Evolutionary conservation across 2,888 invertebrate species (phyloP).

Genomic region (Argyresthia goedartella): DNA sequence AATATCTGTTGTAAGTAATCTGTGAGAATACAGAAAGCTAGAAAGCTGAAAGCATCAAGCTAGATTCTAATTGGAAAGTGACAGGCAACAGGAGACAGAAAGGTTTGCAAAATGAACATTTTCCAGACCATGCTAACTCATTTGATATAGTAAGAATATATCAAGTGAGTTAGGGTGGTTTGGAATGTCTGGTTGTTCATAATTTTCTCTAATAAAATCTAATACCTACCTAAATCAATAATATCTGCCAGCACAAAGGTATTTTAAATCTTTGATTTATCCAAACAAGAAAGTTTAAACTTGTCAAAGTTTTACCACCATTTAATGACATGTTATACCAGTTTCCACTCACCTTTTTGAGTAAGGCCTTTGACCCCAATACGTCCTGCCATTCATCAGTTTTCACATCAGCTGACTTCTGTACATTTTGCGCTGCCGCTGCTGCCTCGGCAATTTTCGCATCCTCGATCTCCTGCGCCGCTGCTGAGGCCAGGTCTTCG

Average conservation of each 20-base stretch:
- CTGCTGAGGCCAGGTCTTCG: constrained; percentile 72
- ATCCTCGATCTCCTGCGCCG: constrained; percentile 68
- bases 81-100: neutral
- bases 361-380: constrained; percentile 81
- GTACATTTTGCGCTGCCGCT: constrained; percentile 17
- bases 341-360: constrained; percentile 56
- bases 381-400: constrained; percentile 79
- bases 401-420: constrained; percentile 33
- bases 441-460: constrained; percentile 54
- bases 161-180: no score
- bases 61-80: neutral
- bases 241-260: no score
- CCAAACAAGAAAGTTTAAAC: neutral
- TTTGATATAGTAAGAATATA: no score
- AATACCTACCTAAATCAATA: no score
- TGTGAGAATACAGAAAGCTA: no score
- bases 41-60: no score
- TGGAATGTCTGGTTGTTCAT: no score
- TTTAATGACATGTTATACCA: neutral
- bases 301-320: neutral
- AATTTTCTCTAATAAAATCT: no score
- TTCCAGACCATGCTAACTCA: no score
- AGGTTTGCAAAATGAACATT: neutral
- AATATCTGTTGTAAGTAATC: no score
- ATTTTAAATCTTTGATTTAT: neutral